Evolutionary conservation across 2,797 vertebrate genomes (phyloP), one percentile per base, ranked within the genome.

Genomic region (Rhinophrynus dorsalis): DNA sequence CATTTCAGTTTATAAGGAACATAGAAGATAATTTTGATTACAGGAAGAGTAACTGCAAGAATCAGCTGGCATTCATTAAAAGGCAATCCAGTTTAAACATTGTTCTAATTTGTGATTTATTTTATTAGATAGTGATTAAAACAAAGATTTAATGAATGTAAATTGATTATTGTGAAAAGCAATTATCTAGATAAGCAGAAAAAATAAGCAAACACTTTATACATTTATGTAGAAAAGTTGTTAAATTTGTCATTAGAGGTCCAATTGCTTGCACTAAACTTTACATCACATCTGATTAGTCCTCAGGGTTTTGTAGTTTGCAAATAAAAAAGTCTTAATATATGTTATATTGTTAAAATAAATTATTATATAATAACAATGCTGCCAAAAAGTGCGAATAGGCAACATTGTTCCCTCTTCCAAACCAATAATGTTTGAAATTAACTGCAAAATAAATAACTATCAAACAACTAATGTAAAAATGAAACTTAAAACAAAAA

Each of bases 91-190:
- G 18, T 58, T 58, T 27, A 29, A 18, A 47, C 42, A 48, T 27
- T 29, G 44, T 58, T 68, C 54, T 15, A 38, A 20, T 58, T 48
- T 47, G 27, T 35, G 18, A 57, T 57, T 26, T 67, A 38, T 40
- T 67, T 67, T 48, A 35, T 67, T 48, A 58, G 40, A 42, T 48
- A 29, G 40, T 67, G 32, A 67, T 67, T 67, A 67, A 38, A 67
- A 58, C 40, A 48, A 23, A 52, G 65, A 58, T 67, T 58, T 67
- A 67, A 50, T 58, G 21, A 42, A 48, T 20, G 42, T 48, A 57
- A 37, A 67, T 58, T 50, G 54, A 67, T 51, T 68, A 68, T 51
- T 40, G 45, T 38, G 27, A 33, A 59, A 68, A 59, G 44, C 44
- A 68, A 68, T 68, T 59, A 68, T 30, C 33, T 29, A 23, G 44